These are phyloP conservation scores for Cyprinus carpio DNA, from an alignment of 2,113 vertebrate species.

Conservation along the genomic window DNA sequence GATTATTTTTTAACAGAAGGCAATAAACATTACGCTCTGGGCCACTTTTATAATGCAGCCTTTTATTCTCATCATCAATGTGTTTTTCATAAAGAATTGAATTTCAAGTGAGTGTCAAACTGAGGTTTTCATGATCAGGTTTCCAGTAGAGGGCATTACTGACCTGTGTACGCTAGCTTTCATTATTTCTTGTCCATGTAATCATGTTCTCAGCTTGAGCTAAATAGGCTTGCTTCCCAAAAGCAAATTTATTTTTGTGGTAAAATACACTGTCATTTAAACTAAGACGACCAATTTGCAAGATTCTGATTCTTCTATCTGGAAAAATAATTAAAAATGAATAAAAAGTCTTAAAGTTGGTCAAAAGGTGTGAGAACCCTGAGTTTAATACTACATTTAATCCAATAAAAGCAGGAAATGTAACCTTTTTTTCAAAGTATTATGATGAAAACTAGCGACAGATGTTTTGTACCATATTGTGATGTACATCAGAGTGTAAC, in stretches of 20 bases:
- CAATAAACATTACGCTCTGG: background rate
- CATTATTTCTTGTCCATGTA: background rate
- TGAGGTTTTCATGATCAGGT: background rate
- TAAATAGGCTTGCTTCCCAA: background rate
- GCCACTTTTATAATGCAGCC: background rate
- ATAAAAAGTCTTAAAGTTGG: too few relatives aligned
- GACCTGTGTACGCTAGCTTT: too few relatives aligned
- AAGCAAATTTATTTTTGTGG: background rate
- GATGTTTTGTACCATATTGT: background rate
- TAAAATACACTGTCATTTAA: too few relatives aligned
- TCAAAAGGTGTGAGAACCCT: background rate
- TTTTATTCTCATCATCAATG: background rate
- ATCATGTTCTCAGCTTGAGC: background rate
- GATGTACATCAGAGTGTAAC: background rate
- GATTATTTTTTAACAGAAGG: background rate
- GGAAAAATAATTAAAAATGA: background rate
- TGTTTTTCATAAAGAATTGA: background rate
- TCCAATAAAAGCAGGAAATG: too few relatives aligned
- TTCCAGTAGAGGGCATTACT: constrained; percentile 40
- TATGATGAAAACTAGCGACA: background rate
- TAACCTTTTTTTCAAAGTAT: background rate
- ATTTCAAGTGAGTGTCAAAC: background rate
- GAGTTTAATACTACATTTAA: background rate
- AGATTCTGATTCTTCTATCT: background rate
- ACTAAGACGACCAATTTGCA: background rate